Base-by-base conservation (phyloP, 2,888 invertebrate genomes). In the Mongoloraphidia duomilia region DNA sequence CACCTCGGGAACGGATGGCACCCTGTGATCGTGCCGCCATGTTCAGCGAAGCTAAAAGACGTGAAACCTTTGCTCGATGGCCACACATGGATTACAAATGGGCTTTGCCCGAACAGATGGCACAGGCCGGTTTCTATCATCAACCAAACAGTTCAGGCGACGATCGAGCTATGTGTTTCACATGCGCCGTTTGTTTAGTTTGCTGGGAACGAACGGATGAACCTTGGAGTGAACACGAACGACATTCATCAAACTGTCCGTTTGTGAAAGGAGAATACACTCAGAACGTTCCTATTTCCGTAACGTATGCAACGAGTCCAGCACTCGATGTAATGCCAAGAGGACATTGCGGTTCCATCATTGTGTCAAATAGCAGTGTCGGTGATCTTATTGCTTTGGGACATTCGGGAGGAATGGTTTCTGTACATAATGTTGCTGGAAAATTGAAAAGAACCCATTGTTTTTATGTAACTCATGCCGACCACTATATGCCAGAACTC, bases 141-240 rank as follows among this genome's bases (percentile, higher is more conserved):
- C 90, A 93, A 65, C 93, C 94, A 1, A 86, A 89, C 48, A 77
- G 82, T 3, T 80, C 84, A 34, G 92, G 92, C 4, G 92, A 93
- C 63, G 95, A 95, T 70, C 76, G 94, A 54, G 94, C 93, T 8
- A 88, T 94, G 88, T 95, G 95, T 65, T 95, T 95, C 68, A 91
- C 90, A 0, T 95, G 95, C 66, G 86, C 84, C 60, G 91, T 94
- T 9, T 95, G 94, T 63, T 76, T 95, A 26, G 93, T 95, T 8
- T 91, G 89, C 70, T 95, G 95, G 95, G 95, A 95, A 70, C 87
- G 92, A 60, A 89, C 90, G 0, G 94, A 95, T 68, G 94, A 95
- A 64, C 95, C 95, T 2, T 94, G 94, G 93, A 92, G 92, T 55
- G 94, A 95, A 65, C 94, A 95, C 63, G 94, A 93, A 68, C 75